phyloP scores from a whole-genome alignment of 2,797 vertebrate genomes.

The Emydoidea blandingii region DNA sequence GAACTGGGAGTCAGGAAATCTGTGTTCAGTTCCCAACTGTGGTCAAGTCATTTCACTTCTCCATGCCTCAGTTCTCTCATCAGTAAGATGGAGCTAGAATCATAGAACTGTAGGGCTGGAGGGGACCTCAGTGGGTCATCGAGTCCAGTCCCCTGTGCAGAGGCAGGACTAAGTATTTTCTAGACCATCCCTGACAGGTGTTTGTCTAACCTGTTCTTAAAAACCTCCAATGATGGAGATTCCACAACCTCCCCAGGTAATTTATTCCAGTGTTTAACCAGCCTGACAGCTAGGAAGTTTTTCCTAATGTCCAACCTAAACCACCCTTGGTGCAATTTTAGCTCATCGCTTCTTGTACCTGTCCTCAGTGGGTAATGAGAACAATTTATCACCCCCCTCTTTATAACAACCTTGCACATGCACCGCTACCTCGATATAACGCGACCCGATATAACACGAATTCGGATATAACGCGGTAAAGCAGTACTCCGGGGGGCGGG shows the following conservation, averaged over 20 bases:
- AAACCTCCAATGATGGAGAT: not conserved
- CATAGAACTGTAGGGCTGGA: not conserved
- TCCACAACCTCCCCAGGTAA: not conserved
- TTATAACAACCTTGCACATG: not conserved
- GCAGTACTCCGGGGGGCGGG: too few relatives aligned
- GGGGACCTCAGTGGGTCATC: not conserved
- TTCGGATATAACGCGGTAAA: too few relatives aligned
- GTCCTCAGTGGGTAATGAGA: not conserved
- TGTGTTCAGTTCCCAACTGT: not conserved
- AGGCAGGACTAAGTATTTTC: not conserved
- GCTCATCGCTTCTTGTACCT: not conserved
- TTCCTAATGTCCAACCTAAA: not conserved
- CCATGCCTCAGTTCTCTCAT: accelerated
- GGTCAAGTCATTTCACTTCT: not conserved
- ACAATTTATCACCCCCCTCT: not conserved
- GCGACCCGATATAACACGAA: too few relatives aligned
- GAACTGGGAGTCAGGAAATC: not conserved
- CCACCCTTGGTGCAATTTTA: not conserved
- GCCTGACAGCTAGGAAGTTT: not conserved
- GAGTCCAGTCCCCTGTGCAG: not conserved
- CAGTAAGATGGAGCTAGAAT: not conserved
- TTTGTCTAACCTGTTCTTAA: not conserved
- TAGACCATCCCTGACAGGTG: not conserved
- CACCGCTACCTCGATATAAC: too few relatives aligned
- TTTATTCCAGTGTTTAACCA: not conserved